phyloP scores from a whole-genome alignment of 37 sponge, comb jelly and placozoan genomes.

The Eunapius fragilis region DNA sequence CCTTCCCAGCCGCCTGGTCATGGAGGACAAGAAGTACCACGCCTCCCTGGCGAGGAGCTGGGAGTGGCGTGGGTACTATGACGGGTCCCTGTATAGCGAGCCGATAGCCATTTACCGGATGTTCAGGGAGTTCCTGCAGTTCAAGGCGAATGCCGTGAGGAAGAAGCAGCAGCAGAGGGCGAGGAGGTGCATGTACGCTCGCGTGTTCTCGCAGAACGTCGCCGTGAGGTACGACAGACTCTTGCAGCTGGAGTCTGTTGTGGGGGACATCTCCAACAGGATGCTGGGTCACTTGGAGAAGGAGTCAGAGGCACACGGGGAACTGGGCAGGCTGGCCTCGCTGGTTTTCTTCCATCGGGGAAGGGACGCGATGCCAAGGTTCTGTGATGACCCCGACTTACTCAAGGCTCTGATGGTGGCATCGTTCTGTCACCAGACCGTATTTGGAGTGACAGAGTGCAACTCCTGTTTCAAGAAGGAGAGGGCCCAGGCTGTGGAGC shows the following conservation, averaged over 20 bases:
- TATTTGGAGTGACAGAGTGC: slow-evolving; percentile 33
- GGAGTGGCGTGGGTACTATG: slow-evolving; percentile 33
- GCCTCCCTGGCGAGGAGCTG: slow-evolving; percentile 20
- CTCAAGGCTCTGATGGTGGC: slow-evolving; percentile 50
- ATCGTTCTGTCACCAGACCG: slow-evolving; percentile 38
- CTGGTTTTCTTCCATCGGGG: not conserved
- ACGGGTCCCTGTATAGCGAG: slow-evolving; percentile 59
- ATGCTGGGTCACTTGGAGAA: slow-evolving; percentile 21
- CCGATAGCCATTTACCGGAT: slow-evolving; percentile 45
- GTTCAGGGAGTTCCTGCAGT: slow-evolving; percentile 58
- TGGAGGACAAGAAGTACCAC: slow-evolving; percentile 18
- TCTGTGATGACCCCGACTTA: slow-evolving; percentile 34
- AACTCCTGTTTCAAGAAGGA: not conserved
- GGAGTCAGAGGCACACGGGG: not conserved
- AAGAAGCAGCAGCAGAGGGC: not conserved
- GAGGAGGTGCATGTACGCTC: slow-evolving; percentile 15
- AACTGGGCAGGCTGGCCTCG: slow-evolving; percentile 17
- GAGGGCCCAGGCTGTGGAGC: not conserved
- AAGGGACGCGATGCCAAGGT: not conserved
- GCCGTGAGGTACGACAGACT: slow-evolving; percentile 48
- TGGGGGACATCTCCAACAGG: slow-evolving; percentile 46
- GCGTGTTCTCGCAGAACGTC: not conserved
- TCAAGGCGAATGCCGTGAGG: not conserved
- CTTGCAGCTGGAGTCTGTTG: slow-evolving; percentile 41
- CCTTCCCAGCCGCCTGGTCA: slow-evolving; percentile 27